Base-by-base conservation (phyloP, 2,113 vertebrate species). In the Megaptera novaeangliae region DNA sequence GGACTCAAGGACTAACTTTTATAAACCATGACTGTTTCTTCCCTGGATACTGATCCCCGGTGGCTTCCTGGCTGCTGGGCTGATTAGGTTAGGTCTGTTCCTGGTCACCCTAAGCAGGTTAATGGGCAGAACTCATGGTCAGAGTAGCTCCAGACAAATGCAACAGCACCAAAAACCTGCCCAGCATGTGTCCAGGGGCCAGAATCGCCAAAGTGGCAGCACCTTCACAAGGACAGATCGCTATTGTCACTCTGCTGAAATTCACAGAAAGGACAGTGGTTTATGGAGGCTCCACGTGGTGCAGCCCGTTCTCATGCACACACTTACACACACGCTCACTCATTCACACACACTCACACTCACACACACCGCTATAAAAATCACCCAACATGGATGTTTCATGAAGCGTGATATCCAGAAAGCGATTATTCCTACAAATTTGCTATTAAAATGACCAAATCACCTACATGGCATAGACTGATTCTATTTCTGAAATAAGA, bases 401-500 rank as follows among this genome's bases (percentile, higher is more conserved):
- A 7, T 44, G 21, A 88, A 88, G 31, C 7, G 2, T 55, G 46
- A 66, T 11, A 27, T 11, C 13, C 49, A 91, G 31, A 59, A 44
- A 74, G 17, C 4, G 17, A 8, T 85, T 64, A 80, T 41, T 74
- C 39, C 12, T 77, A 71, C 9, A 66, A 80, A 88, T 46, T 31
- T 55, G 64, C 39, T n/a, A 80, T 61, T 44, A 69, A 61, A 82
- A 81, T 49, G 15, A 63, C n/a, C 68, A 69, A 78, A 78, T 82
- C 88, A 82, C 66, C 34, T 89, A 64, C 64, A 41, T 5, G 25
- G 34, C 29, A 66, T 1, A 27, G 39, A 69, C 18, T 64, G 49
- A 64, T 66, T 66, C 59, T 68, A 90, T 6, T 94, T 72, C 85
- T 77, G 46, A 96, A 89, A 74, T n/a, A 71, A 91, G 31, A 74